Evolutionary conservation across 2,113 vertebrate species (phyloP).

Genomic region (Nibea coibor): DNA sequence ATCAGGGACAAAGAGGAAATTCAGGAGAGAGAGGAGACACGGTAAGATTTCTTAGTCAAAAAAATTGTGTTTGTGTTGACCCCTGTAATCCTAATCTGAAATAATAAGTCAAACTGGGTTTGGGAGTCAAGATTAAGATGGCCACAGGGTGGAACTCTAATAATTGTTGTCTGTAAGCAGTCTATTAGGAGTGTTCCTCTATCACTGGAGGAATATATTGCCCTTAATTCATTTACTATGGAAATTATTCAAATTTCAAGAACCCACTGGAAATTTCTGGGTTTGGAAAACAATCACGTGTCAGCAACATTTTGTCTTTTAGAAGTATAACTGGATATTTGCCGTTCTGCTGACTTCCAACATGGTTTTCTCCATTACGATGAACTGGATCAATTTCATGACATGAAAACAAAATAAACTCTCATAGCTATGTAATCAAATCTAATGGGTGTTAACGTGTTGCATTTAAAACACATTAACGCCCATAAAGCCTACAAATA

Average conservation of each 20-base stretch:
- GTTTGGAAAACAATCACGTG: slow-evolving; percentile 31
- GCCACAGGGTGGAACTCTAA: background rate
- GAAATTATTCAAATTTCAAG: slow-evolving; percentile 19
- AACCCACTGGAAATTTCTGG: slow-evolving; percentile 18
- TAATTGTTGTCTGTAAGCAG: background rate
- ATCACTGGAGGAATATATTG: background rate
- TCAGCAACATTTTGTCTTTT: slow-evolving; percentile 29
- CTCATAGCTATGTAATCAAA: slow-evolving; percentile 4
- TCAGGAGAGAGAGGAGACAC: slow-evolving; percentile 73
- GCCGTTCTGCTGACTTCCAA: slow-evolving; percentile 28
- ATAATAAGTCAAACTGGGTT: background rate
- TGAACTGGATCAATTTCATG: slow-evolving; percentile 22
- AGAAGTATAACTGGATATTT: slow-evolving; percentile 36
- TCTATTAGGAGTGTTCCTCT: background rate
- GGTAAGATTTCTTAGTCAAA: slow-evolving; percentile 61
- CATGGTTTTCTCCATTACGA: slow-evolving; percentile 20
- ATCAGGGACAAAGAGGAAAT: slow-evolving; percentile 79
- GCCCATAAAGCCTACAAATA: background rate
- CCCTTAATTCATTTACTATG: background rate
- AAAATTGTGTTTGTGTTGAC: background rate
- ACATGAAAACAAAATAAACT: slow-evolving; percentile 14
- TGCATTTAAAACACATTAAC: slow-evolving; percentile 8
- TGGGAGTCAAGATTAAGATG: background rate
- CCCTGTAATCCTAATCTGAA: background rate
- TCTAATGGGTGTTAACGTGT: slow-evolving; percentile 1